Conservation (phyloP, 2,797 vertebrate species). For the Avahi laniger region DNA sequence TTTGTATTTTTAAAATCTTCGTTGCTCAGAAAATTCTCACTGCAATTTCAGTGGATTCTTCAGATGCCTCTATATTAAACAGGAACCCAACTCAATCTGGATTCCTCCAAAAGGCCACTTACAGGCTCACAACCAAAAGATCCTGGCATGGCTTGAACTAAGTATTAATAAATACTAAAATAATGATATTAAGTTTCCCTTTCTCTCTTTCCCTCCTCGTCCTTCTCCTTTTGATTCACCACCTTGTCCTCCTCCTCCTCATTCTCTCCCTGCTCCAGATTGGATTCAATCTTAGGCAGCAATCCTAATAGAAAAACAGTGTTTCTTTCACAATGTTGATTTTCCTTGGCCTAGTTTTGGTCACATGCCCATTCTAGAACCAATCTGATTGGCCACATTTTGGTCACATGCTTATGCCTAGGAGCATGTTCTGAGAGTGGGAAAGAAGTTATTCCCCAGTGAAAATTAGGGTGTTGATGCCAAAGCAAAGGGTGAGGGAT, state of each 20-base stretch:
- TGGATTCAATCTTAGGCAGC: not conserved
- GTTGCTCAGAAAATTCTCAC: not conserved
- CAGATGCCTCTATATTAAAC: not conserved
- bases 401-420: not conserved
- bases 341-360: not conserved
- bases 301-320: not conserved
- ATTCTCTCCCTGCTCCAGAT: no score
- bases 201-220: not conserved
- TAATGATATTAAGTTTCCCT: not conserved
- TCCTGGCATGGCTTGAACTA: not conserved
- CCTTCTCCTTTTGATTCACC: not conserved
- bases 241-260: no score
- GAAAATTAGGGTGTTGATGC: not conserved
- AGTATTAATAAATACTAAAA: constrained; percentile 21
- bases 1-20: not conserved
- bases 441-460: not conserved
- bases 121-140: not conserved
- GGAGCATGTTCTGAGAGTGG: not conserved
- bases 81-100: not conserved
- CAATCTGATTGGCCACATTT: not conserved
- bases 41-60: not conserved
- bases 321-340: not conserved
- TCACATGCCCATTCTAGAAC: constrained; percentile 1
- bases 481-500: not conserved
- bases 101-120: not conserved